phyloP scores from a whole-genome alignment of 1,140 invertebrate species.

The Protaetia brevitarsis region DNA sequence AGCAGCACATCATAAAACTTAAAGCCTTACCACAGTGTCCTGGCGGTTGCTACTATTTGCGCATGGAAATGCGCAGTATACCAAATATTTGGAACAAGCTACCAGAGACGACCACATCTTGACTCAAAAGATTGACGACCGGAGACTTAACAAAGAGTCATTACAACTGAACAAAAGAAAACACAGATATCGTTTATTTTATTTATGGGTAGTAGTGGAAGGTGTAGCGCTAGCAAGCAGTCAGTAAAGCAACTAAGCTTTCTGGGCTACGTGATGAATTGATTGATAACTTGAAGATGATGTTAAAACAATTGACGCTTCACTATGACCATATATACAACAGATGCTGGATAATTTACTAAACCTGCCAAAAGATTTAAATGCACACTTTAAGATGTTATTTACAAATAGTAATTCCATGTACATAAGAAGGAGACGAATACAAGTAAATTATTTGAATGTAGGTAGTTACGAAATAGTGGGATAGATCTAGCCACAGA shows the following conservation, averaged over 20 bases:
- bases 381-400: too few species aligned
- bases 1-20: conserved; percentile 13
- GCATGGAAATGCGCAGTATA: conserved; percentile 23
- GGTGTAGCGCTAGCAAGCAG: not conserved
- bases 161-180: conserved; percentile 3
- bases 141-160: conserved; percentile 10
- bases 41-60: not conserved
- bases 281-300: not conserved
- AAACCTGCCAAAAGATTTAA: too few species aligned
- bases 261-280: not conserved
- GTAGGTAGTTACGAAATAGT: too few species aligned
- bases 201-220: not conserved
- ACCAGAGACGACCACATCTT: conserved; percentile 20
- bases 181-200: not conserved
- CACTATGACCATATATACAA: not conserved
- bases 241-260: not conserved
- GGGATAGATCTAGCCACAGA: too few species aligned
- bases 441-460: too few species aligned
- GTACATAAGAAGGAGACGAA: too few species aligned
- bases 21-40: conserved; percentile 21
- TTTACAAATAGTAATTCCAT: too few species aligned
- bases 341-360: too few species aligned
- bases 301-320: not conserved
- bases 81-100: conserved; percentile 17
- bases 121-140: not conserved